phyloP scores from a whole-genome alignment of 2,113 vertebrate species.

The Alexandromys fortis region DNA sequence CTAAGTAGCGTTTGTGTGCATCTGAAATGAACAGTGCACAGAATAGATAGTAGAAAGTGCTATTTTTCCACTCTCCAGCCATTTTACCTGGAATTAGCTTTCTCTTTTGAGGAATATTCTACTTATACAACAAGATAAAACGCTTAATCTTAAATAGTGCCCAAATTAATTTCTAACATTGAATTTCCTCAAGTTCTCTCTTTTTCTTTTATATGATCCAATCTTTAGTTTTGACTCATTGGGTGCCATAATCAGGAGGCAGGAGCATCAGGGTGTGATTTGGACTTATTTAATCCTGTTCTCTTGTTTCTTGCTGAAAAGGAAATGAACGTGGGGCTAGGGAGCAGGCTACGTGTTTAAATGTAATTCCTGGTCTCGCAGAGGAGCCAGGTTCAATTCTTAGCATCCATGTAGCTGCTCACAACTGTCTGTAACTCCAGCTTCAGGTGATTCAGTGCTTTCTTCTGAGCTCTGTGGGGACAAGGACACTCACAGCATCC shows the following conservation, averaged over 20 bases:
- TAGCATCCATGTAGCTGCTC: not conserved
- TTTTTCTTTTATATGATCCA: not conserved
- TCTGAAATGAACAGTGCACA: not conserved
- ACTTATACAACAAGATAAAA: slow-evolving; percentile 30
- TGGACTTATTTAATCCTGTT: not conserved
- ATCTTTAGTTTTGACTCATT: not conserved
- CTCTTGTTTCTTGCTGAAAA: not conserved
- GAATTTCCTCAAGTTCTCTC: not conserved
- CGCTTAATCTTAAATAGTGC: not conserved
- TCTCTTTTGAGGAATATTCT: slow-evolving; percentile 41
- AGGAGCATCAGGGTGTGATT: too few relatives aligned
- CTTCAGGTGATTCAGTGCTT: not conserved
- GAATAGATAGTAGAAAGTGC: not conserved
- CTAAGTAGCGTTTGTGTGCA: not conserved
- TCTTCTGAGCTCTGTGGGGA: not conserved
- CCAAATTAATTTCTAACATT: not conserved
- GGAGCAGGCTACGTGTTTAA: not conserved
- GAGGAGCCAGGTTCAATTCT: not conserved
- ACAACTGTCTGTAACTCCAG: not conserved
- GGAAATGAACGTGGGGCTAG: not conserved
- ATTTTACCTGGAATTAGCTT: slow-evolving; percentile 29
- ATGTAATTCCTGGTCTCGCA: not conserved
- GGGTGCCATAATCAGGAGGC: not conserved
- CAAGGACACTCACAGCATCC: not conserved
- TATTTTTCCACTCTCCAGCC: not conserved